These are phyloP conservation scores for Eulemur rufifrons DNA, from an alignment of 2,113 vertebrate genomes.

Conservation along the genomic window DNA sequence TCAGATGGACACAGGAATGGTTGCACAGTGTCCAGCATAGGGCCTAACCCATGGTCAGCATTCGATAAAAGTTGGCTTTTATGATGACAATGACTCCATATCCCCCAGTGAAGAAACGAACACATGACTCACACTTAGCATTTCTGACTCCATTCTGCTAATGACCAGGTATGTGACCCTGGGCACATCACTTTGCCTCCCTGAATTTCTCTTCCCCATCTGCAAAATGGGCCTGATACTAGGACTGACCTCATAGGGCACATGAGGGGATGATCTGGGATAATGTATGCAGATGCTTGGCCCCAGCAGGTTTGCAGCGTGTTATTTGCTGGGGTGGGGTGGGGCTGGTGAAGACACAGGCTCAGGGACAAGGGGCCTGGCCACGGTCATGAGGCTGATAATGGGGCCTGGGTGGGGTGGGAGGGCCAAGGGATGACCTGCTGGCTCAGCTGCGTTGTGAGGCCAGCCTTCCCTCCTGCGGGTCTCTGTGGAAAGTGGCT, in stretches of 20 bases:
- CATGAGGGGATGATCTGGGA: not conserved
- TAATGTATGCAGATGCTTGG: not conserved
- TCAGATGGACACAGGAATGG: not conserved
- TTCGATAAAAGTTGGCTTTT: not conserved
- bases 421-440: conserved; percentile 18
- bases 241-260: not conserved
- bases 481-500: conserved; percentile 48
- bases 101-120: not conserved
- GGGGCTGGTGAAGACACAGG: not conserved
- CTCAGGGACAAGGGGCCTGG: not conserved
- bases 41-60: not conserved
- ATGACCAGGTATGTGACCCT: not conserved
- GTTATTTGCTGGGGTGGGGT: not conserved
- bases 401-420: not conserved
- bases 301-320: not conserved
- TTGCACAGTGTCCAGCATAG: not conserved
- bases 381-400: conserved; percentile 52
- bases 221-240: conserved; percentile 41
- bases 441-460: conserved; percentile 63
- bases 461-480: not conserved
- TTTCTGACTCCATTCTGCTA: not conserved
- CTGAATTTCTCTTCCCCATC: conserved; percentile 24
- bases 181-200: not conserved
- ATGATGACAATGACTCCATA: not conserved
- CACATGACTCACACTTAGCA: not conserved